These are phyloP conservation scores for Anagrus nilaparvatae DNA, from an alignment of 1,140 invertebrate species.

Conservation along the genomic window DNA sequence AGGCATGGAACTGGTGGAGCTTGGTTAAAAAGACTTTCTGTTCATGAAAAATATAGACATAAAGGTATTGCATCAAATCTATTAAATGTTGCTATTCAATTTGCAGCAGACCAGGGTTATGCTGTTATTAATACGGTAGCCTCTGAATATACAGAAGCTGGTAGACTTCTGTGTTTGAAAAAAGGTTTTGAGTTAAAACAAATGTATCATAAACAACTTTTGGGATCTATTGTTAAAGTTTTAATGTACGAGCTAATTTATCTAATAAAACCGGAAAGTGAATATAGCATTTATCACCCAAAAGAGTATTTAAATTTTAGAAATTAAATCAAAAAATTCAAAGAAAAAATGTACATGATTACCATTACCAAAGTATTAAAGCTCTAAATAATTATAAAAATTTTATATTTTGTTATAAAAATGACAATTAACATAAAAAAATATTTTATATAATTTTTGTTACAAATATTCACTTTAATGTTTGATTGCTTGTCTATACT, in stretches of 20 bases:
- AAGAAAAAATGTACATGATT: too few species aligned
- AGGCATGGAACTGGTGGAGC: slow-evolving; percentile 35
- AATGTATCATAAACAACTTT: slow-evolving; percentile 43
- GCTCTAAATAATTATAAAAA: not conserved
- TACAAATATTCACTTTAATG: slow-evolving; percentile 2
- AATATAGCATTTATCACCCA: slow-evolving; percentile 18
- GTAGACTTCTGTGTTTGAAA: slow-evolving; percentile 41
- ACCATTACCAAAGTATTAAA: too few species aligned
- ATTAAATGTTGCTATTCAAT: slow-evolving; percentile 38
- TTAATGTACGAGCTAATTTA: slow-evolving; percentile 40
- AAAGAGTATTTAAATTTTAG: slow-evolving; percentile 11
- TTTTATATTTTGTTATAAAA: slow-evolving; percentile 1
- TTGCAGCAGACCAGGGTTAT: slow-evolving; percentile 42
- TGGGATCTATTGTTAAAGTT: slow-evolving; percentile 36
- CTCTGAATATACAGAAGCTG: slow-evolving; percentile 44
- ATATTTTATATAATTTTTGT: not conserved
- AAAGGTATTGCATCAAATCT: slow-evolving; percentile 40
- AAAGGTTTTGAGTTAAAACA: slow-evolving; percentile 45
- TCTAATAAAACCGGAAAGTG: slow-evolving; percentile 30
- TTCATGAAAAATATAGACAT: slow-evolving; percentile 36
- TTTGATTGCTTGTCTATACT: slow-evolving; percentile 21
- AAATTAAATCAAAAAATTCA: too few species aligned
- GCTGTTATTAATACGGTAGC: slow-evolving; percentile 39
- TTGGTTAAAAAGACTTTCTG: slow-evolving; percentile 44
- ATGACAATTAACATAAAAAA: slow-evolving; percentile 3